Evolutionary conservation across 2,888 invertebrate genomes (phyloP), one percentile per base, ranked within the genome.

Genomic region (Chalcis sispes): DNA sequence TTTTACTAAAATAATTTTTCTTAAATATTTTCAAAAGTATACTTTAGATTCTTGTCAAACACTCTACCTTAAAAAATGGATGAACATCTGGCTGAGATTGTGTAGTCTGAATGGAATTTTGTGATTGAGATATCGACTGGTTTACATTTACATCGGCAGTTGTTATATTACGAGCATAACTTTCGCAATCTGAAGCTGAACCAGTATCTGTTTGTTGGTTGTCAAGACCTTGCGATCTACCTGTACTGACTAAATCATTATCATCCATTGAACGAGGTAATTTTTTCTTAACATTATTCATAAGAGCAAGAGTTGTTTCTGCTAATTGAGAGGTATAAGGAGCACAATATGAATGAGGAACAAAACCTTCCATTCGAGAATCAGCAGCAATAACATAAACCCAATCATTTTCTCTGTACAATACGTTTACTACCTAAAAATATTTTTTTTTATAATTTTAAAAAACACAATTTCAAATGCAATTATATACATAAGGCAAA

Each of bases 361-460:
- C 97, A 85, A 98, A 98, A 0, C 98, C 98, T 89, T 98, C 97
- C 85, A 95, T 93, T 66, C 96, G 91, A 20, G 96, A 95, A 83
- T 96, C 96, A 59, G 96, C 94, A 1, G 96, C 94, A 85, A 98
- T 96, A 0, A 98, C 97, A 89, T 98, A 98, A 8, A 97, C 97
- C 98, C 98, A 98, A 89, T 98, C 98, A 86, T 98, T 97, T 89
- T 98, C 98, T 81, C 97, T 92, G 89, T 98, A 98, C 78, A 98
- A 90, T 78, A 98, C 94, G 89, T 97, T 96, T n/a, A 98, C 97
- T 85, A 96, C 93, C 92, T 93, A 86, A 87, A 89, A 79, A 62
- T 48, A 59, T 71, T 75, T 58, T 65, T 23, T 52, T 75, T 1
- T 42, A 18, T 15, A 15, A 67, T 25, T n/a, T 42, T 32, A 65